Conservation (phyloP, 2,113 vertebrate species). For the Apus apus region DNA sequence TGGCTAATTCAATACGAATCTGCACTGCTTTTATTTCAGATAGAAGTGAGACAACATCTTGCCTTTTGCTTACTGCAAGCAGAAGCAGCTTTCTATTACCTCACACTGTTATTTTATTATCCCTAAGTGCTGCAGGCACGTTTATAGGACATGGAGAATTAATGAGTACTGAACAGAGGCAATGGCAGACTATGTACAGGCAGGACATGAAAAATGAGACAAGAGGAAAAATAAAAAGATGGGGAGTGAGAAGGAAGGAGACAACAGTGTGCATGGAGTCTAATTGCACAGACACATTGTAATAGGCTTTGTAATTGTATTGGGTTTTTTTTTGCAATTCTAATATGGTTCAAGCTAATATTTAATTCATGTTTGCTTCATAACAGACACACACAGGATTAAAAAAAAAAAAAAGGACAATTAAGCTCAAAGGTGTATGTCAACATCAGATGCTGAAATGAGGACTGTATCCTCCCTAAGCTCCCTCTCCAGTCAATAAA, state of each 20-base stretch:
- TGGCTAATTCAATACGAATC: conserved; percentile 9
- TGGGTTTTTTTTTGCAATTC: neutral
- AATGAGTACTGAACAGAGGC: conserved; percentile 10
- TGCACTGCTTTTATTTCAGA: neutral
- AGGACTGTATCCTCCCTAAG: neutral
- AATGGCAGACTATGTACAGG: neutral
- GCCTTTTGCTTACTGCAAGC: conserved; percentile 22
- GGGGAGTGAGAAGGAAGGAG: neutral
- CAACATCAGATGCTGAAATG: neutral
- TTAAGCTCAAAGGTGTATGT: neutral
- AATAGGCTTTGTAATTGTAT: conserved; percentile 3
- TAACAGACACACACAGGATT: neutral
- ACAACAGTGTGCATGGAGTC: neutral
- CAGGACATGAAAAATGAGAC: conserved; percentile 32
- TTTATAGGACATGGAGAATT: conserved; percentile 9
- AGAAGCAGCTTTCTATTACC: conserved; percentile 8
- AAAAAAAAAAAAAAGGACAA: neutral
- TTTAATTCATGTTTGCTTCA: conserved; percentile 22
- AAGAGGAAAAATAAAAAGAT: conserved; percentile 13
- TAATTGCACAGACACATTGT: conserved; percentile 18
- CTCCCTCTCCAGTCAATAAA: neutral
- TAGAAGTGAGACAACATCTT: neutral
- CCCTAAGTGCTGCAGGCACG: conserved; percentile 9
- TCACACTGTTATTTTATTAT: conserved; percentile 29
- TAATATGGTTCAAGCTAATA: conserved; percentile 16